These are phyloP conservation scores for Trachelus iudaicus DNA, from an alignment of 2,888 invertebrate genomes.

Conservation along the genomic window DNA sequence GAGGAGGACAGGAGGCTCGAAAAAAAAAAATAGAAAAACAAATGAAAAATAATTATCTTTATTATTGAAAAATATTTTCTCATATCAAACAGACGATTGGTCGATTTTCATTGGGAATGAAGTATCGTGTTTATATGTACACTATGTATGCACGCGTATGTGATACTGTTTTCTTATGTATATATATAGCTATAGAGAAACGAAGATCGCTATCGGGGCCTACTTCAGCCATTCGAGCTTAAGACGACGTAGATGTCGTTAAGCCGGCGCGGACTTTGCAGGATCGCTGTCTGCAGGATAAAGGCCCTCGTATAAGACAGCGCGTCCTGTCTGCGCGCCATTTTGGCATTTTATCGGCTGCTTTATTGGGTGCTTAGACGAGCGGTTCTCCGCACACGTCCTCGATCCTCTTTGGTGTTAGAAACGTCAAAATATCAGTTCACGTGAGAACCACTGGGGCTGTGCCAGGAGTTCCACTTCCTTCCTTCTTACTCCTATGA, in stretches of 20 bases:
- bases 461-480: not conserved
- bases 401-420: no score
- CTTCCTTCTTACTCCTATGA: constrained; percentile 1
- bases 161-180: no score
- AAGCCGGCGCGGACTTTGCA: constrained; percentile 20
- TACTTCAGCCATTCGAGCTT: not conserved
- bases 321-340: constrained; percentile 20
- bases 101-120: not conserved
- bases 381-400: constrained; percentile 9
- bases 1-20: no score
- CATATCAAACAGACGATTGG: not conserved
- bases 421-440: no score
- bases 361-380: constrained; percentile 23
- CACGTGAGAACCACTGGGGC: not conserved
- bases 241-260: constrained; percentile 15
- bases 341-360: constrained; percentile 23
- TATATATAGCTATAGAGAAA: not conserved
- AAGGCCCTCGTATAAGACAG: constrained; percentile 22
- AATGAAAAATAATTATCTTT: no score
- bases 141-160: no score
- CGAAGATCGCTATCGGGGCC: not conserved
- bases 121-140: no score
- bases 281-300: constrained; percentile 15
- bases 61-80: not conserved
- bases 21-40: no score